A percentile compares a stretch with the other conserved stretches of the same genome.
phyloP scores from a whole-genome alignment of 2,797 vertebrate genomes.

The Danio choprae region DNA sequence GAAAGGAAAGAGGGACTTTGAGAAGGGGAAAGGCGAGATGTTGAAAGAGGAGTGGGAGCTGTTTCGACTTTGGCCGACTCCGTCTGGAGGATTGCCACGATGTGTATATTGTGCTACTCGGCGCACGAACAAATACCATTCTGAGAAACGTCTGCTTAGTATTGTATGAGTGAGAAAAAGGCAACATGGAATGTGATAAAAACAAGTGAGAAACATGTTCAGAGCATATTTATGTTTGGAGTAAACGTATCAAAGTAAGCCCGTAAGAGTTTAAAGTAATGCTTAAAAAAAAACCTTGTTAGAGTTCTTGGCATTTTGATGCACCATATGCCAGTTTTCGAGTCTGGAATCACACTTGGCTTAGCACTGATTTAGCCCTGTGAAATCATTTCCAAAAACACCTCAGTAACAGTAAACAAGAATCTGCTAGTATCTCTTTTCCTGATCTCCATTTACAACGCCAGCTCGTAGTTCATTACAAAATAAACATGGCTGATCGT shows the following conservation, averaged over 20 bases:
- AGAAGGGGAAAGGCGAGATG: slow-evolving; percentile 39
- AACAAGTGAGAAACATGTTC: slow-evolving; percentile 24
- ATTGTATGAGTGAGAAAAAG: slow-evolving; percentile 32
- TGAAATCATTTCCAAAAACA: slow-evolving; percentile 53
- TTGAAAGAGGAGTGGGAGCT: slow-evolving; percentile 43
- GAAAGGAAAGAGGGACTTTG: slow-evolving; percentile 34
- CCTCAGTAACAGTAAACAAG: slow-evolving; percentile 49
- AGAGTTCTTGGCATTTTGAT: slow-evolving; percentile 37
- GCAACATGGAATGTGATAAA: slow-evolving; percentile 30
- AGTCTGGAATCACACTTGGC: slow-evolving; percentile 50
- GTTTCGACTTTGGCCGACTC: slow-evolving; percentile 50
- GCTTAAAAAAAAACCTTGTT: slow-evolving; percentile 15
- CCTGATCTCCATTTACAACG: slow-evolving; percentile 18
- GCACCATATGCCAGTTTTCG: slow-evolving; percentile 38
- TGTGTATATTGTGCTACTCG: slow-evolving; percentile 31
- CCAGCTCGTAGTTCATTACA: slow-evolving; percentile 17
- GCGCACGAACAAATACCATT: slow-evolving; percentile 33
- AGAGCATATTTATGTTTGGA: slow-evolving; percentile 24
- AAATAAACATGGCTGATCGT: slow-evolving; percentile 26
- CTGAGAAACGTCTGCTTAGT: slow-evolving; percentile 38
- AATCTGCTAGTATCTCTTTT: slow-evolving; percentile 34
- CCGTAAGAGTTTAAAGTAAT: slow-evolving; percentile 22
- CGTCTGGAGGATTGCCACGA: slow-evolving; percentile 44
- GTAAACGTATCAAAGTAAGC: slow-evolving; percentile 20
- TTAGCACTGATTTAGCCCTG: slow-evolving; percentile 48